Evolutionary conservation across 2,797 vertebrate species (phyloP), one percentile per base, ranked within the genome.

Genomic region (Microcaecilia unicolor): DNA sequence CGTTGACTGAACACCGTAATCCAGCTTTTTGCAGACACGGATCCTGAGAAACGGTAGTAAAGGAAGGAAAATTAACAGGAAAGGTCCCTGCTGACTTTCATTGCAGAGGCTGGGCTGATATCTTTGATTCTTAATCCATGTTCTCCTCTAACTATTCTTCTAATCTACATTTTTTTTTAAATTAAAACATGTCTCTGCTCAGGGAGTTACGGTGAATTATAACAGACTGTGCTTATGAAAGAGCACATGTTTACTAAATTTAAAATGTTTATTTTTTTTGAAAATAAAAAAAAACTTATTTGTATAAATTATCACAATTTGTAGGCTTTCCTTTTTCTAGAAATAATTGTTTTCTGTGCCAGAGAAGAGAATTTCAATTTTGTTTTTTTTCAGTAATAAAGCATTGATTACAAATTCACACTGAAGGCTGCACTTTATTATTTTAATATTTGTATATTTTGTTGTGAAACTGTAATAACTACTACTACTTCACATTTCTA

Each of bases 221-320:
- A 83, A 79, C 81, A 83, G 87, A 90, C 82, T 76, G 67, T 86
- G 87, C 87, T 89, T 78, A 78, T 79, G 78, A 65, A 74, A 81
- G 70, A 89, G 85, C 87, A 86, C 83, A 86, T 75, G 77, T 94
- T 93, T 93, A 90, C 88, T 93, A 90, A 92, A 95, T 93, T 92
- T 91, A 91, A 86, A 72, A 86, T 86, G 88, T 89, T 90, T 93
- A 95, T 95, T 93, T 87, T 30, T 15, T 18, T 19, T 8, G 5
- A 20, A 76, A 89, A 78, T 82, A 61, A 64, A 89, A 78, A 82
- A 61, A 64, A 85, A 78, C 81, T 86, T 78, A 86, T 96, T 97
- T 97, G 89, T 96, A 97, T 93, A 95, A 96, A 96, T 92, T 86
- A 93, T 93, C 80, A 56, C 80, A 76, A 92, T 94, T 93, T 97